Evolutionary conservation across 2,797 vertebrate genomes (phyloP).

Genomic region (Pyrrhura leucotis): DNA sequence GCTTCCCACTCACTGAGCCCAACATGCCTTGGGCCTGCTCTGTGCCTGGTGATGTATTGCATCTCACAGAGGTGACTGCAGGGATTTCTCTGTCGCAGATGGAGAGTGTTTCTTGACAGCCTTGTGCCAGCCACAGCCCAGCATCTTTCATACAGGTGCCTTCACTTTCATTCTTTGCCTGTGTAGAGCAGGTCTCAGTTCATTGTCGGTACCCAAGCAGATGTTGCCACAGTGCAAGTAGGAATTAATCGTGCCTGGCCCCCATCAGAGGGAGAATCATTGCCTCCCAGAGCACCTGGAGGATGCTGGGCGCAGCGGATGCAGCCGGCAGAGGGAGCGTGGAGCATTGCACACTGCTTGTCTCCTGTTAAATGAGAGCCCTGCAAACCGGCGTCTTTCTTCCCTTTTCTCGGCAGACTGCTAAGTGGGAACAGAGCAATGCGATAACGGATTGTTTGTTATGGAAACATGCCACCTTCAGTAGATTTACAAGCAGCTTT

Average conservation of each 20-base stretch:
- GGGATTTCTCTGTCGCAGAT: background rate
- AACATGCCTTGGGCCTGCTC: fast-evolving
- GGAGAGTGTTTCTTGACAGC: background rate
- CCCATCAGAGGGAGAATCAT: background rate
- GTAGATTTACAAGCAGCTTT: conserved; percentile 55
- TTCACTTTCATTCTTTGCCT: background rate
- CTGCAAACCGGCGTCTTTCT: background rate
- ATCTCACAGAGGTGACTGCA: fast-evolving
- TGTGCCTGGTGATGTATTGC: fast-evolving
- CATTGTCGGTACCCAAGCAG: fast-evolving
- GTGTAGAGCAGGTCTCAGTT: background rate
- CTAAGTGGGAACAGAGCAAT: background rate
- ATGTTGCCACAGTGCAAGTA: fast-evolving
- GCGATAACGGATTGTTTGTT: conserved; percentile 44
- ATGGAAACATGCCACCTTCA: conserved; percentile 42
- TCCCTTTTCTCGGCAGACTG: background rate
- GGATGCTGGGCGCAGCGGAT: fast-evolving
- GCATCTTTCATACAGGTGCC: background rate
- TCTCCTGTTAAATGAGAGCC: background rate
- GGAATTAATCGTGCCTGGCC: fast-evolving
- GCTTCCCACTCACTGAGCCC: background rate
- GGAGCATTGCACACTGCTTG: background rate
- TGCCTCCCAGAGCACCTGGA: fast-evolving
- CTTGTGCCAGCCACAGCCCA: background rate
- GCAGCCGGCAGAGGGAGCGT: conserved; percentile 49